Evolutionary conservation across 35 echinoderm and acorn worm genomes (phyloP), one percentile per base, ranked within the genome.

Genomic region (Holothuria glaberrima): DNA sequence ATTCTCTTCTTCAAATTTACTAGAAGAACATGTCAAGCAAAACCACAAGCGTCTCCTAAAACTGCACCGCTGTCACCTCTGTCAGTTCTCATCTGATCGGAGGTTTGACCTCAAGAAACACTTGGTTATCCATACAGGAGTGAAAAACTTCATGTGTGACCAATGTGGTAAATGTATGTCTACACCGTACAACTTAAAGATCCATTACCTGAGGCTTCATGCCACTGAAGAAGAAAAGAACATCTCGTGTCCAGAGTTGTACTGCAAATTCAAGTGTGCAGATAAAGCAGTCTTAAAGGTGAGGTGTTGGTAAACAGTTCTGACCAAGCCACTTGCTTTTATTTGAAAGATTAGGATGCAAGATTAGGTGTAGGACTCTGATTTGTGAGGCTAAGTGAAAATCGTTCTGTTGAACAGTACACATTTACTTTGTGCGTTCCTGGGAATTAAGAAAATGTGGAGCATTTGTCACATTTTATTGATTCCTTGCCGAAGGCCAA

Each of bases 221-320:
- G 95, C 95, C 19, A 92, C 89, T 1, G 95, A 94, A 0, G 89
- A 91, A 19, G 89, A 94, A 59, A 97, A 97, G 21, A 89, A 83
- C 34, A 94, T 97, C 41, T 46, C 89, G 21, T 95, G 90, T 36
- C 9, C 12, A 68, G 30, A 24, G n/a, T 68, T 68, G 64, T 1
- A 81, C 34, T 97, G 95, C 46, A 75, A 82, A 0, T 97, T 91
- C 80, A 91, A 86, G 36, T 97, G 92, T 86, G 95, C 95, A 21
- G 78, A 97, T 66, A 94, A 88, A 58, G 92, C 90, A n/a, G 92
- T 97, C 26, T 50, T 97, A 60, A 97, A 97, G 90, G 92, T 92
- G 57, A 88, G 70, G 14, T 26, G 9, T 27, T 69, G 29, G 4
- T n/a, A n/a, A n/a, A n/a, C n/a, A n/a, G n/a, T 67, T 67, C 63